These are phyloP conservation scores for Actenoides hombroni DNA, from an alignment of 2,113 vertebrate genomes.

Conservation along the genomic window DNA sequence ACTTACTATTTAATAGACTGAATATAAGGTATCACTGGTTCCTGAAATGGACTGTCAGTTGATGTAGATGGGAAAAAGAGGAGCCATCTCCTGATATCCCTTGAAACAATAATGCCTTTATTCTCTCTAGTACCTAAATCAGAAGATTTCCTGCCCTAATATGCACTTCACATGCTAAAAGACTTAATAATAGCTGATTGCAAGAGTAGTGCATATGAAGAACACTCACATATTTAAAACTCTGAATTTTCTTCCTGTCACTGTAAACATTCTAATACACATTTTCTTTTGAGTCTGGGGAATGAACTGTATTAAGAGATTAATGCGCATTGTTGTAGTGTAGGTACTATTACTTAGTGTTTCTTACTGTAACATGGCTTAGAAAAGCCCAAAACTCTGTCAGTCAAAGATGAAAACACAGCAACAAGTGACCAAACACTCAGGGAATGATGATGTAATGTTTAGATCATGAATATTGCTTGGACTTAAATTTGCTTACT, in stretches of 20 bases:
- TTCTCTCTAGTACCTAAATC: background rate
- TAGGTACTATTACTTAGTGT: background rate
- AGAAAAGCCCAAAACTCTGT: background rate
- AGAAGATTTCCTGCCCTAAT: background rate
- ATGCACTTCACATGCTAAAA: background rate
- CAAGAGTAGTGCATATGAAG: background rate
- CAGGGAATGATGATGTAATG: background rate
- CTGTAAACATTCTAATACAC: background rate
- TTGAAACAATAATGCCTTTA: background rate
- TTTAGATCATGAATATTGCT: background rate
- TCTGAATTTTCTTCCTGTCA: background rate
- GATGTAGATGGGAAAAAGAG: background rate
- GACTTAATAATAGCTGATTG: background rate
- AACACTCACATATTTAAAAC: background rate
- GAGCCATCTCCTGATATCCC: background rate
- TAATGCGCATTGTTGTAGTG: background rate
- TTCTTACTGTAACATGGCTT: background rate
- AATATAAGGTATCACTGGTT: background rate
- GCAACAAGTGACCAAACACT: background rate
- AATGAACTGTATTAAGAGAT: background rate
- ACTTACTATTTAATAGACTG: slow-evolving; percentile 42
- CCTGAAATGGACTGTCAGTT: slow-evolving; percentile 19
- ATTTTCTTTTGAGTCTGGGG: background rate
- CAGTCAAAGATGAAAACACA: background rate
- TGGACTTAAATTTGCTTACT: background rate